phyloP scores from a whole-genome alignment of 2,113 vertebrate genomes.

The Thalassarche chlororhynchos region DNA sequence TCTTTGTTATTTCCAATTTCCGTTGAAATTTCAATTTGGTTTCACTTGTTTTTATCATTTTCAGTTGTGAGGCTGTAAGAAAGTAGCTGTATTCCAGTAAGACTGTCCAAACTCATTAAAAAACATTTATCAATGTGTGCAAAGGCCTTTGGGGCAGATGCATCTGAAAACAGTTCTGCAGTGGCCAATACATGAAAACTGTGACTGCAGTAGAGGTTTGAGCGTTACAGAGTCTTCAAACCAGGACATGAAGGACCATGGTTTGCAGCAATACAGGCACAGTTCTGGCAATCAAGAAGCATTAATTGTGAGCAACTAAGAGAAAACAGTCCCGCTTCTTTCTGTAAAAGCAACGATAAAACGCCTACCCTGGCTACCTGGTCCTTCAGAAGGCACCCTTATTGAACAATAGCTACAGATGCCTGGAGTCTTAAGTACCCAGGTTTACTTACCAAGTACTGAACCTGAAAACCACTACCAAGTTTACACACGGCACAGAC shows the following conservation, averaged over 20 bases:
- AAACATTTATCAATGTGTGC: not conserved
- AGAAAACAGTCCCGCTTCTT: not conserved
- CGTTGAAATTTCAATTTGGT: not conserved
- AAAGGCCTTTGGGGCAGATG: not conserved
- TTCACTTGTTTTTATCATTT: not conserved
- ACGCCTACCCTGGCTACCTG: not conserved
- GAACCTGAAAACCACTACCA: not conserved
- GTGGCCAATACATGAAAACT: not conserved
- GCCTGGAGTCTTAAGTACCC: not conserved
- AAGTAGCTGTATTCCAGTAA: not conserved
- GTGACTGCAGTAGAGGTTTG: not conserved
- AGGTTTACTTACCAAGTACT: not conserved
- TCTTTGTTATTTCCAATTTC: not conserved
- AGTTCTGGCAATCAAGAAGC: not conserved
- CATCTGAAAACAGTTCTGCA: not conserved
- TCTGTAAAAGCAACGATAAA: not conserved
- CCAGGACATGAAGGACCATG: rapidly evolving
- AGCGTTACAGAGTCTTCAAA: not conserved
- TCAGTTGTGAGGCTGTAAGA: not conserved
- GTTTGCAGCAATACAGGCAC: not conserved
- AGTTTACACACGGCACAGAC: not conserved
- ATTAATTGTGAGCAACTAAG: not conserved
- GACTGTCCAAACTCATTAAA: not conserved
- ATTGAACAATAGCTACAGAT: not conserved
- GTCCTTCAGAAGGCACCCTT: not conserved